Conservation (phyloP, 2,113 vertebrate species). For the Calyptomena viridis region DNA sequence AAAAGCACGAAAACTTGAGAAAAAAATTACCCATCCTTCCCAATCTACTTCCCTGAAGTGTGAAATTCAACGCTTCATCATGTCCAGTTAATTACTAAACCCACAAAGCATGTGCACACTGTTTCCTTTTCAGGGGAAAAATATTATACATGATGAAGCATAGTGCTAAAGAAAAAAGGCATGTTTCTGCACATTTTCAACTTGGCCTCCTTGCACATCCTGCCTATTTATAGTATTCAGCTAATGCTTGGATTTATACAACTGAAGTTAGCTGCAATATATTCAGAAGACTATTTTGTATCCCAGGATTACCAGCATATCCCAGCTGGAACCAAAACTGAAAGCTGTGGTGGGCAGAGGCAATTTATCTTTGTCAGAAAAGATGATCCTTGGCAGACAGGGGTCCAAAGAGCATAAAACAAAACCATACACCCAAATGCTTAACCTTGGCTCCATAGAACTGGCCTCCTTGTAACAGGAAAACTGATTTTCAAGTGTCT, state of each 20-base stretch:
- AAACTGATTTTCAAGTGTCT: neutral
- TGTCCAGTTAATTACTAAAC: neutral
- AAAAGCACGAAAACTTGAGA: neutral
- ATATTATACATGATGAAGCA: neutral
- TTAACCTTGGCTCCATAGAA: neutral
- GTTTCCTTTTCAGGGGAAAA: conserved; percentile 16
- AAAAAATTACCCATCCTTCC: neutral
- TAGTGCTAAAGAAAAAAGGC: conserved; percentile 18
- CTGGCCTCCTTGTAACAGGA: neutral
- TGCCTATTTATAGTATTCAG: conserved; percentile 56
- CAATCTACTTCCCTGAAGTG: neutral
- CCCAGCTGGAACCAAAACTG: conserved; percentile 3
- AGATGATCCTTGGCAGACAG: neutral
- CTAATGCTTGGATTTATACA: conserved; percentile 27
- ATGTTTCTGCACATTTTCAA: conserved; percentile 35
- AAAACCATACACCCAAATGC: neutral
- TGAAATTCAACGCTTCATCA: neutral
- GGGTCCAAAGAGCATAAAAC: neutral
- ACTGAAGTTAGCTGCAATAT: conserved; percentile 12
- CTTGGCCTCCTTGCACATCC: conserved; percentile 47
- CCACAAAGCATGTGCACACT: neutral
- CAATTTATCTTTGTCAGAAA: neutral
- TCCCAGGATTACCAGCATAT: neutral
- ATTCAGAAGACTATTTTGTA: conserved; percentile 6
- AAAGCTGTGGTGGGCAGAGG: neutral